Evolutionary conservation across 2,888 invertebrate species (phyloP).

Genomic region (Ametastegia equiseti): DNA sequence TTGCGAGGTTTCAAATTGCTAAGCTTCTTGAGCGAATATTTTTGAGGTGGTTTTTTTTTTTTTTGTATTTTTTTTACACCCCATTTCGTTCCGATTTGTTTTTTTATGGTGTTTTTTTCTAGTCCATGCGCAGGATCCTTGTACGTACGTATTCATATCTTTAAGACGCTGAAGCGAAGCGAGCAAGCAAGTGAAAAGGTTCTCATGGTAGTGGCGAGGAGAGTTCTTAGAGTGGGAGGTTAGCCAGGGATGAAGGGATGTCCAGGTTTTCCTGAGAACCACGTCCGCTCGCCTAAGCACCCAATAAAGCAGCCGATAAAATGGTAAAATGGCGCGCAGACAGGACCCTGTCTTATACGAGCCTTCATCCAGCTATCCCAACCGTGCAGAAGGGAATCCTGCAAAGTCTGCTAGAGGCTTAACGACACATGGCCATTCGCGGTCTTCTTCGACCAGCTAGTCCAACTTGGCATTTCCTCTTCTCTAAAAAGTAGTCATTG

Average conservation of each 20-base stretch:
- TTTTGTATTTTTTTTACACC: too few relatives aligned
- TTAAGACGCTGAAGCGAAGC: constrained; percentile 2
- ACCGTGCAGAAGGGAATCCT: constrained; percentile 43
- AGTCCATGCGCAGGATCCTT: background rate
- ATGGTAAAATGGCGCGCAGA: constrained; percentile 50
- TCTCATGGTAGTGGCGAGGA: background rate
- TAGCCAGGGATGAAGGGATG: background rate
- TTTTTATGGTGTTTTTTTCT: background rate
- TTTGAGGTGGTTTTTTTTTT: too few relatives aligned
- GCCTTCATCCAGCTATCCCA: constrained; percentile 40
- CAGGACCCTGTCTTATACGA: constrained; percentile 50
- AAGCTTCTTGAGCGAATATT: too few relatives aligned
- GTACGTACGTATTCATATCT: background rate
- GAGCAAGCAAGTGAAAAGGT: background rate
- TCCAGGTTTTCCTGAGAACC: constrained; percentile 39
- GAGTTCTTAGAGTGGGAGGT: background rate
- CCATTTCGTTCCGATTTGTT: background rate
- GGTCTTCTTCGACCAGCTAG: background rate
- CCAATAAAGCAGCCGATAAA: constrained; percentile 51
- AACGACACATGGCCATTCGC: constrained; percentile 45
- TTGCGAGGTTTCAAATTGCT: too few relatives aligned
- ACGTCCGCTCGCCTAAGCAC: constrained; percentile 46
- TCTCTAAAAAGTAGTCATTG: background rate
- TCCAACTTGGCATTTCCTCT: background rate
- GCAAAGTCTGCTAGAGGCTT: constrained; percentile 48